Evolutionary conservation across 2,113 vertebrate genomes (phyloP), one percentile per base, ranked within the genome.

Genomic region (Semnornis frantzii): DNA sequence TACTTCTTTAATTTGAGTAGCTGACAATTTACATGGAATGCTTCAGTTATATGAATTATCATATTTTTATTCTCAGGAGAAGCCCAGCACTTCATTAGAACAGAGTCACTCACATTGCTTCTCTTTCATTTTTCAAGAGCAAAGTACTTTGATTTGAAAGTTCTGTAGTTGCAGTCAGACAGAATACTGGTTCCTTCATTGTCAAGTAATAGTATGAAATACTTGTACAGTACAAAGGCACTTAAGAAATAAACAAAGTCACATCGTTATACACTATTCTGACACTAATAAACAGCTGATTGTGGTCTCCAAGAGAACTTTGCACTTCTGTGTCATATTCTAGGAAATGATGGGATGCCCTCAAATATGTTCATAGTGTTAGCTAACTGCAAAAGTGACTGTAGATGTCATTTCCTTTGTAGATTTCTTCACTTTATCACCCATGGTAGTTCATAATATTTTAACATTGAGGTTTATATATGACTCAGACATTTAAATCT

Each of bases 1-100:
- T 92, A 92, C 83, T 93, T 95, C 89, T 94, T 95, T 96, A 94
- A 94, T 93, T 87, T 93, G 91, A 93, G 94, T 89, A 86, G 91
- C 70, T 93, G 85, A 92, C 71, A 94, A 87, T 86, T 92, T 91
- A 81, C 80, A 57, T 18, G n/a, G 78, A 95, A 88, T 78, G 48
- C 48, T 93, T 73, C 81, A 46, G 85, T 91, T 94, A 91, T 80
- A 87, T 83, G 76, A 74, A 89, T 87, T 89, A 82, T 82, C 44
- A 76, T 95, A 83, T 66, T 91, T 94, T 88, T 93, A 37, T 74
- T 73, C 87, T 60, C 58, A 64, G 52, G 33, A 31, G 72, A 57
- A 90, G 37, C 5, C 5, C 50, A 14, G 13, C 62, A 88, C 70
- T 79, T 89, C 92, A 90, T 93, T 80, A 94, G 34, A 71, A 69